These are phyloP conservation scores for Cyanoderma ruficeps DNA, from an alignment of 2,113 vertebrate genomes.

Conservation along the genomic window DNA sequence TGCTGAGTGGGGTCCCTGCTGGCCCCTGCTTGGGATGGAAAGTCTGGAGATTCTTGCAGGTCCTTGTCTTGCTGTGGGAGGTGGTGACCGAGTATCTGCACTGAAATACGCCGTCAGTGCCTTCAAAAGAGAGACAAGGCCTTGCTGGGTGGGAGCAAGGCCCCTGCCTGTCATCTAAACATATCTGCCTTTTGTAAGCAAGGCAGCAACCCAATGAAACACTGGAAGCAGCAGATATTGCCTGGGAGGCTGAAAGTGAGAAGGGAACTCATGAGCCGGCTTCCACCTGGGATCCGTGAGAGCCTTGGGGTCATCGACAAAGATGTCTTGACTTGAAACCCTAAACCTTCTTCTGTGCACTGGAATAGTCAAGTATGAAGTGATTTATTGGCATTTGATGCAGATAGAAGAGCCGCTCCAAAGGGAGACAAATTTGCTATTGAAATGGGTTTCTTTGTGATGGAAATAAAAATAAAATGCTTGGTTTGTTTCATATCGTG, in stretches of 20 bases:
- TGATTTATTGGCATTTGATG: conserved; percentile 46
- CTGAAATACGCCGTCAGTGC: accelerated
- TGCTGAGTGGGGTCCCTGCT: background rate
- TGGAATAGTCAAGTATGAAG: background rate
- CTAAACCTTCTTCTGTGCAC: background rate
- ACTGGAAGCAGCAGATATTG: background rate
- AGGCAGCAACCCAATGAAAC: background rate
- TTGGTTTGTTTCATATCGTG: background rate
- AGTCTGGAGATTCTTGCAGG: background rate
- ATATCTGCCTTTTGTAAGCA: background rate
- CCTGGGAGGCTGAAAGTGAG: conserved; percentile 46
- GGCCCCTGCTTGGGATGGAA: background rate
- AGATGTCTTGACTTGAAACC: conserved; percentile 57
- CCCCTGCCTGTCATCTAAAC: background rate
- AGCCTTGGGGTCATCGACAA: conserved; percentile 43
- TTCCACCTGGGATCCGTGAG: conserved; percentile 8
- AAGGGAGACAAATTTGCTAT: background rate
- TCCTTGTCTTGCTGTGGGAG: background rate
- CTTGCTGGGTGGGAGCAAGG: background rate
- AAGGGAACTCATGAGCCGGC: background rate
- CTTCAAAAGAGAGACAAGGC: background rate
- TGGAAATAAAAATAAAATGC: background rate
- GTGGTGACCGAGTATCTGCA: background rate
- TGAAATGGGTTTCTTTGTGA: conserved; percentile 10
- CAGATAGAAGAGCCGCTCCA: background rate